Evolutionary conservation across 2,888 invertebrate species (phyloP), one percentile per base, ranked within the genome.

Genomic region (Orthonevra nobilis): DNA sequence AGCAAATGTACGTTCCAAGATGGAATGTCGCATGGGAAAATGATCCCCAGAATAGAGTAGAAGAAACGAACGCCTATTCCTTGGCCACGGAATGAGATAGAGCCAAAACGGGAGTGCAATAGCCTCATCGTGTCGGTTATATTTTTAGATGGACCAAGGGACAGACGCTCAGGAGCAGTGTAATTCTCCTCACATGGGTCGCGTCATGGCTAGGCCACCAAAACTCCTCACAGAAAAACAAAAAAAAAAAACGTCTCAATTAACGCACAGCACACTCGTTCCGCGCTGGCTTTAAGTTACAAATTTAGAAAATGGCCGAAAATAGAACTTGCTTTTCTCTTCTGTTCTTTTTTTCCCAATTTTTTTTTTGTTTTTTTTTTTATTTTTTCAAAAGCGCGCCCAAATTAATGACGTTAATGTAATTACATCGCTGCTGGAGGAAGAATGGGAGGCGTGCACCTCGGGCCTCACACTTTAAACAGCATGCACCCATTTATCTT

Each of bases 141-240:
- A 79, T 72, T 66, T 79, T 72, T 72, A 79, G 77, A 72, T 23
- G 20, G 77, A 79, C 77, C 77, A 79, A 72, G 77, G 77, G 77
- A 79, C 66, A 54, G 72, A 46, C 66, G 72, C 60, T 72, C 54
- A 64, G 46, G 64, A 72, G 60, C 50, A 30, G 12, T 32, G 3
- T 14, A 30, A 20, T 38, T 20, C 23, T 34, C 54, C 66, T 66
- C 54, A 44, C 66, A 44, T 66, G 44, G 44, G 30, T 17, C 46
- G 23, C n/a, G 19, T 7, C 32, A 17, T 30, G 19, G 12, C 9
- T 38, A 19, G 14, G n/a, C n/a, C n/a, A n/a, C n/a, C n/a, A n/a
- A n/a, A n/a, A n/a, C n/a, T n/a, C n/a, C n/a, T n/a, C n/a, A n/a
- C n/a, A n/a, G n/a, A n/a, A n/a, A n/a, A n/a, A n/a, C n/a, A n/a